Evolutionary conservation across 1,140 invertebrate genomes (phyloP).

Genomic region (Rhopalosiphum maidis): DNA sequence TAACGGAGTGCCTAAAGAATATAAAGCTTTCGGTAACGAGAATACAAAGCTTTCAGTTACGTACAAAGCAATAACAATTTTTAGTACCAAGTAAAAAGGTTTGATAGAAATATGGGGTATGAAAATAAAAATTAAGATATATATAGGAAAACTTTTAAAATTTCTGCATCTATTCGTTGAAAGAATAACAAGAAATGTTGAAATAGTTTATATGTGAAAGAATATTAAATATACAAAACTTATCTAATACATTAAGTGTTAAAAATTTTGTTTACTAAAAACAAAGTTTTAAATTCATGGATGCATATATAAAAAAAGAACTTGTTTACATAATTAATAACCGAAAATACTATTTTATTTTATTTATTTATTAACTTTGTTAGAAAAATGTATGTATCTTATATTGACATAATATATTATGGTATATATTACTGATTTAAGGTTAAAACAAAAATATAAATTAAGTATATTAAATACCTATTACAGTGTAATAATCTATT

Average conservation of each 20-base stretch:
- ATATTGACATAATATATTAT: background rate
- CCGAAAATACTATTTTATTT: background rate
- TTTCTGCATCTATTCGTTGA: background rate
- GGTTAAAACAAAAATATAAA: background rate
- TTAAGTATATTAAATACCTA: background rate
- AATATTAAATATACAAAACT: conserved; percentile 15
- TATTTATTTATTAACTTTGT: background rate
- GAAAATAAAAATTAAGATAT: background rate
- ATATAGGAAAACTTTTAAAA: conserved; percentile 11
- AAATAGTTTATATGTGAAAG: background rate
- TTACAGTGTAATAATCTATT: background rate
- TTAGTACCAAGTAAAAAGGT: background rate
- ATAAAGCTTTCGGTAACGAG: background rate
- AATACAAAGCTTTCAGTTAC: conserved; percentile 10
- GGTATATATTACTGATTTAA: background rate
- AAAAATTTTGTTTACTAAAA: background rate
- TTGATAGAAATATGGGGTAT: background rate
- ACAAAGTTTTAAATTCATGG: background rate
- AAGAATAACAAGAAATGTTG: background rate
- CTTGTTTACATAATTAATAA: background rate
- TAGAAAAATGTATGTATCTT: background rate
- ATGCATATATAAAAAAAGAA: background rate
- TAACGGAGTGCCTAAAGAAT: background rate
- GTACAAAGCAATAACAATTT: background rate
- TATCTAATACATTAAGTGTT: conserved; percentile 5